Percentiles rank a stretch among this genome's conserved stretches.
Evolutionary conservation across 2,797 vertebrate genomes (phyloP).

Genomic region (Hemitrygon akajei): DNA sequence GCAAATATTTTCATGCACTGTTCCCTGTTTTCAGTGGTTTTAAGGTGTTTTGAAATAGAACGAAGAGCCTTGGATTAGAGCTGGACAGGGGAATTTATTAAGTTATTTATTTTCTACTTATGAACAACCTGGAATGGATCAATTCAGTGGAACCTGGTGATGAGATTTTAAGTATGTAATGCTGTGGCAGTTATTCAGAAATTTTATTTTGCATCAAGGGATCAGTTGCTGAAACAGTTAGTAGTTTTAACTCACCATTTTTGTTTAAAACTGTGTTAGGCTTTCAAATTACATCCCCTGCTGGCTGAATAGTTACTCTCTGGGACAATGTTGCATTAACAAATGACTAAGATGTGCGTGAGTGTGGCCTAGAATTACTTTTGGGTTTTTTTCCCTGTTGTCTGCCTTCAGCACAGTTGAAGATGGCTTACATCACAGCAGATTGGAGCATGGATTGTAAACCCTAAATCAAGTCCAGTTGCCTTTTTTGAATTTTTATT

Average conservation of each 20-base stretch:
- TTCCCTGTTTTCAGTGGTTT: not conserved
- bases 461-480: not conserved
- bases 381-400: not conserved
- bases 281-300: not conserved
- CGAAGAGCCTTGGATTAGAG: not conserved
- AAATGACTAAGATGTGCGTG: not conserved
- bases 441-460: not conserved
- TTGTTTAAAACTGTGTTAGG: not conserved
- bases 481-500: not conserved
- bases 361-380: not conserved
- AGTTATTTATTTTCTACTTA: not conserved
- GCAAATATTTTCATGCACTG: not conserved
- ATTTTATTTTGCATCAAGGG: not conserved
- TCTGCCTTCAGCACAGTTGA: not conserved
- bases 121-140: not conserved
- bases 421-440: not conserved
- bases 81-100: not conserved
- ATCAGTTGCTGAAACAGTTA: too few relatives aligned
- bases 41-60: not conserved
- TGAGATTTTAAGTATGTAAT: not conserved
- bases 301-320: not conserved
- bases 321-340: not conserved
- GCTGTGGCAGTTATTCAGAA: not conserved
- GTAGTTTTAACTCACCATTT: not conserved
- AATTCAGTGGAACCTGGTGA: conserved; percentile 5